Conservation (phyloP, 2,797 vertebrate genomes). For the Rallus crepitans region DNA sequence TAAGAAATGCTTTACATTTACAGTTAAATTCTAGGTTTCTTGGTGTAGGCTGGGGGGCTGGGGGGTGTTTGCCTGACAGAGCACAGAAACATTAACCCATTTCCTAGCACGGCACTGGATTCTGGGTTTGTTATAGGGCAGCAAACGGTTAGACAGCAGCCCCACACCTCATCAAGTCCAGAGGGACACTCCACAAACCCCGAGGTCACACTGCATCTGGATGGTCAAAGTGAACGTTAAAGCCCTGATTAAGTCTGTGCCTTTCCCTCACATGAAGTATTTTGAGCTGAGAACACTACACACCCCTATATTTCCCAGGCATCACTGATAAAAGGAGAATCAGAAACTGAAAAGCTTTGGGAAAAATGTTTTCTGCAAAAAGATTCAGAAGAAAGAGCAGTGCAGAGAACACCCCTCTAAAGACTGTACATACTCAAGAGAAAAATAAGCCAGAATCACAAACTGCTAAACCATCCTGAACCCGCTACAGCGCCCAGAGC, state of each 20-base stretch:
- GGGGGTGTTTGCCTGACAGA: background rate
- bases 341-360: background rate
- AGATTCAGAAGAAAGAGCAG: background rate
- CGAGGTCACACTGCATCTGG: background rate
- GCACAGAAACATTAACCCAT: background rate
- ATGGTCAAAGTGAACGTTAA: background rate
- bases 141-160: fast-evolving
- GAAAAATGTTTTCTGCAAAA: background rate
- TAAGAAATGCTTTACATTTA: fast-evolving
- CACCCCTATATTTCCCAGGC: background rate
- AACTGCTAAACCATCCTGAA: background rate
- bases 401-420: background rate
- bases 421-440: background rate
- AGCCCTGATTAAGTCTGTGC: background rate
- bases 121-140: background rate
- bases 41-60: background rate
- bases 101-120: background rate
- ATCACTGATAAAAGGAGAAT: background rate
- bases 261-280: background rate
- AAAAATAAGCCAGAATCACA: background rate
- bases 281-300: background rate
- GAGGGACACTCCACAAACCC: background rate
- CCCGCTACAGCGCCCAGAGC: background rate
- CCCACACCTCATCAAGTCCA: fast-evolving
- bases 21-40: background rate